Base-by-base conservation (phyloP, 64 coral and sea anemone species). In the Trachythela sp. region DNA sequence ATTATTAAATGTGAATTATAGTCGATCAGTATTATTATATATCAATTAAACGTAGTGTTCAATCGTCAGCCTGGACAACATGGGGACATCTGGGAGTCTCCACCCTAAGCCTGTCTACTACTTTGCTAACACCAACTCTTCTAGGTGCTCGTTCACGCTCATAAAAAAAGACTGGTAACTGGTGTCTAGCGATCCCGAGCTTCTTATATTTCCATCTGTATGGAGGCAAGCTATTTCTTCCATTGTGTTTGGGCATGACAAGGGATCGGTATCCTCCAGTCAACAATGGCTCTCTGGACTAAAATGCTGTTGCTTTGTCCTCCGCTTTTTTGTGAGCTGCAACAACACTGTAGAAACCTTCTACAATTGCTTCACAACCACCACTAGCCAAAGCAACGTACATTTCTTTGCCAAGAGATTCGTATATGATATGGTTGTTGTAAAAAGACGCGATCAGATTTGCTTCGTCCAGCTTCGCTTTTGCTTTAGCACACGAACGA, bases 271-370 rank as follows among this genome's bases (percentile, higher is more conserved):
- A 80, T 80, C 8, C 13, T 80, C 75, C 75, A 80, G 13, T 80
- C 75, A 13, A 80, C 75, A 36, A 80, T 30, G 33, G 75, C 75
- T 80, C 75, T 30, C 37, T 80, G 27, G 13, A 80, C 75, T 9
- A 80, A 17, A 30, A 30, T 38, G 8, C 10, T 38, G 34, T 80
- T 80, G 31, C 75, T 29, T 80, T 80, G 75, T 9, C 75, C 75
- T 36, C 75, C 75, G 9, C 75, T 80, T 80, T 80, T 29, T 80
- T 80, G 8, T 80, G 75, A 29, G 75, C 75, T 80, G 75, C 75
- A 2, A 80, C 75, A 9, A 37, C 4, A 80, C 75, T 80, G 20
- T 80, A 80, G 34, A 80, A 80, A 9, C 75, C 75, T 30, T 80
- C 75, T 20, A 80, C 75, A 10, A 80, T 80, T 11, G 75, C 75